Evolutionary conservation across 2,797 vertebrate genomes (phyloP), one percentile per base, ranked within the genome.

Genomic region (Clangula hyemalis): DNA sequence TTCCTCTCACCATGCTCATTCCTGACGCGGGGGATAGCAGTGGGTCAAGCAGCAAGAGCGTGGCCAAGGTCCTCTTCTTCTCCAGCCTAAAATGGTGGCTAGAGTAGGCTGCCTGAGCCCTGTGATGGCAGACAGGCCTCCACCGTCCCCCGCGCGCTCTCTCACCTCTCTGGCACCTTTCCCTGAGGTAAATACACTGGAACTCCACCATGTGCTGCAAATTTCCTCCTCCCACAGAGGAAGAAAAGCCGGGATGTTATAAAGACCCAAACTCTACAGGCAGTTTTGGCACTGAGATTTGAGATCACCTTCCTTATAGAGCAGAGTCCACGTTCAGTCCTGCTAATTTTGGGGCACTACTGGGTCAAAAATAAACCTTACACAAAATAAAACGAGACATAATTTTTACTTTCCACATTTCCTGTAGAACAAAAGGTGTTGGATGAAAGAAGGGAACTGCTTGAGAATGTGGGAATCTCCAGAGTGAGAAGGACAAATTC

Each of bases 91-190:
- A 68, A 51, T 3, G 56, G 15, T 1, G 4, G 16, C 3, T 12
- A 45, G n/a, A 13, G 53, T 43, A 43, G 53, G 9, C 30, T 62
- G 64, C 28, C 41, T 43, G 34, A 60, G 69, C 3, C 17, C 2
- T 0, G 3, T 0, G 0, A 32, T 12, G 43, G 36, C 17, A 2
- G 57, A 32, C 10, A 12, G 13, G 16, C 30, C 57, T 76, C 25
- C 39, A n/a, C 39, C 19, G n/a, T 53, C 24, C 18, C 4, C 32
- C 7, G 13, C 1, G 18, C 34, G 28, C 34, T 79, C 64, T 66
- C 64, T 70, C 30, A 62, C 9, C 3, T 56, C 7, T 13, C 36
- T 57, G 58, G 25, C 51, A 61, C 32, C 20, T 89, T 89, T 24
- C 20, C 11, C 11, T 71, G n/a, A 34, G 58, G 64, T 57, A 71